Conservation (phyloP, 2,113 vertebrate species). For the Elanus axillaris region DNA sequence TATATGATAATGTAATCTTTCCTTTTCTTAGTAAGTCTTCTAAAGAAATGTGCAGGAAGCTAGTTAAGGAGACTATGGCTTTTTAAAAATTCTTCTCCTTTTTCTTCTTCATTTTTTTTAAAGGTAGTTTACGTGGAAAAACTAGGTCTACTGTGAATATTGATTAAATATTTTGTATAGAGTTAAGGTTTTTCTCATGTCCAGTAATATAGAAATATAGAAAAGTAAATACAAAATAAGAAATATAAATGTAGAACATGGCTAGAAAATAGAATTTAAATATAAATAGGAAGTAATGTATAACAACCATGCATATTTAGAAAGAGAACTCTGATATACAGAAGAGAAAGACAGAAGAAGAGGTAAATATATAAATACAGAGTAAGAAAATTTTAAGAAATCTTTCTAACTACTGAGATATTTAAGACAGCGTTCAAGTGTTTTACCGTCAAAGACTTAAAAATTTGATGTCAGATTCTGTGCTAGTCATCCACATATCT, state of each 20-base stretch:
- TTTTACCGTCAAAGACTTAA: background rate
- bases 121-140: background rate
- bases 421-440: background rate
- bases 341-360: background rate
- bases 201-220: background rate
- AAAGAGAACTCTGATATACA: background rate
- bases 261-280: background rate
- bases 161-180: background rate
- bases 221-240: background rate
- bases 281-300: background rate
- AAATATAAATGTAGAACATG: background rate
- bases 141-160: background rate
- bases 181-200: background rate
- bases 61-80: accelerated
- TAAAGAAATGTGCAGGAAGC: accelerated
- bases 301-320: background rate
- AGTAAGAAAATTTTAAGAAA: background rate
- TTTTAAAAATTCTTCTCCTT: accelerated
- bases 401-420: background rate
- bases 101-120: background rate
- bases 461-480: background rate
- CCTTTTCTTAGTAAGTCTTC: background rate
- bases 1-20: background rate
- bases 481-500: background rate
- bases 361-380: background rate